Conservation (phyloP, 2,113 vertebrate genomes). For the Sardina pilchardus region DNA sequence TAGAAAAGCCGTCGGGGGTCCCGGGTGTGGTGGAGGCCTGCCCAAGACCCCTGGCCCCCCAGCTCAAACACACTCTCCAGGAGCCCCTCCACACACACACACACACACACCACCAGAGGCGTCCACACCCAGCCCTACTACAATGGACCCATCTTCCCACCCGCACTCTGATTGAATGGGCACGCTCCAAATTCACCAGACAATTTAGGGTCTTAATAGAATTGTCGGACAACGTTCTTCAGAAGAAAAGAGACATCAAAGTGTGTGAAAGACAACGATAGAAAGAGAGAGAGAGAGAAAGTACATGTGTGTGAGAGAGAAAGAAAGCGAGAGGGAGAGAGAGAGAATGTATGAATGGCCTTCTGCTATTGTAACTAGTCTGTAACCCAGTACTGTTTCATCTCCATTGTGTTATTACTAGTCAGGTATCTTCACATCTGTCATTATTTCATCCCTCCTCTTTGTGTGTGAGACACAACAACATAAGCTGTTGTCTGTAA, state of each 20-base stretch:
- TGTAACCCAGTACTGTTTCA: background rate
- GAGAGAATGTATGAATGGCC: background rate
- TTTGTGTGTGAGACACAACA: background rate
- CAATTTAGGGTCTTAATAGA: conserved; percentile 47
- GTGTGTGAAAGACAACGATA: conserved; percentile 33
- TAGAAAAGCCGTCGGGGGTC: conserved; percentile 46
- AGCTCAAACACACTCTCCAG: conserved; percentile 39
- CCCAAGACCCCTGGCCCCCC: conserved; percentile 30
- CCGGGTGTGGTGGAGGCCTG: conserved; percentile 34
- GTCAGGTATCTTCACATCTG: background rate
- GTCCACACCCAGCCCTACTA: conserved; percentile 31
- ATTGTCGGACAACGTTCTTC: conserved; percentile 30
- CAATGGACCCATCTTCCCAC: conserved; percentile 49
- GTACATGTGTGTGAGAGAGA: background rate
- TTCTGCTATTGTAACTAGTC: background rate
- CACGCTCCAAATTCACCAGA: conserved; percentile 46
- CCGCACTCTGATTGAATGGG: conserved; percentile 38
- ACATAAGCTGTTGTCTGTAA: background rate
- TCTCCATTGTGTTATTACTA: background rate
- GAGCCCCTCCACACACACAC: conserved; percentile 43
- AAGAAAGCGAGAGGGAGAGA: background rate
- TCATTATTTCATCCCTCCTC: background rate
- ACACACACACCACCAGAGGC: conserved; percentile 34
- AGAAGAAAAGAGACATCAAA: conserved; percentile 34
- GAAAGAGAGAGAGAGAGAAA: conserved; percentile 23